Evolutionary conservation across 2,113 vertebrate genomes (phyloP).

Genomic region (Maccullochella peelii): DNA sequence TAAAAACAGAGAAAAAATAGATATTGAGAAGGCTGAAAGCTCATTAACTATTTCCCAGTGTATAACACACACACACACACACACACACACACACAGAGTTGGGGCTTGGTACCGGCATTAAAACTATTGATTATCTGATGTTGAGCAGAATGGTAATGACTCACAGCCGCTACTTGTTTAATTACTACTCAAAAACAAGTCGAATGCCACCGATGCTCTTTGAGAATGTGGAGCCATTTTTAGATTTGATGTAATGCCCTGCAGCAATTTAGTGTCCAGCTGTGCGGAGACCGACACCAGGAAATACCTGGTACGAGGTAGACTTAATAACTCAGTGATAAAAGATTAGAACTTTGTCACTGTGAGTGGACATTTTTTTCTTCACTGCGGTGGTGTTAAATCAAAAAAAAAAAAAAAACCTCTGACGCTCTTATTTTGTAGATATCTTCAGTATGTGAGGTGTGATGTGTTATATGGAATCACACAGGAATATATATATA

Average conservation of each 20-base stretch:
- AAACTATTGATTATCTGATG: conserved; percentile 68
- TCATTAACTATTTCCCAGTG: background rate
- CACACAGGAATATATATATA: background rate
- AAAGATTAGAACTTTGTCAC: background rate
- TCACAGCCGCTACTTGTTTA: conserved; percentile 53
- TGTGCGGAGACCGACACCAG: background rate
- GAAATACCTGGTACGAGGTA: background rate
- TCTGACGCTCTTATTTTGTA: background rate
- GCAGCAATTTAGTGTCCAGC: background rate
- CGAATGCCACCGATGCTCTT: conserved; percentile 53
- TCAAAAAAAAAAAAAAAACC: background rate
- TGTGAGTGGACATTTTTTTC: background rate
- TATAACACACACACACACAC: background rate
- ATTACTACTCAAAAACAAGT: conserved; percentile 22
- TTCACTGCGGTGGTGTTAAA: too few relatives aligned
- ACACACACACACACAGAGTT: background rate
- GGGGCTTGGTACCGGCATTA: conserved; percentile 37
- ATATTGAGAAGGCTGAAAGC: background rate
- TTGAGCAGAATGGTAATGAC: conserved; percentile 35
- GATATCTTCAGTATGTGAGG: background rate
- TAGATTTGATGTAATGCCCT: conserved; percentile 19
- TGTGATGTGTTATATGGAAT: background rate
- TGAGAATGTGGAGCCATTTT: conserved; percentile 31
- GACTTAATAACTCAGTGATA: background rate
- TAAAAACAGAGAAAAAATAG: background rate